Percentiles rank a stretch among this genome's conserved stretches.
Evolutionary conservation across 2,888 invertebrate species (phyloP).

Genomic region (Oscheius sp.): DNA sequence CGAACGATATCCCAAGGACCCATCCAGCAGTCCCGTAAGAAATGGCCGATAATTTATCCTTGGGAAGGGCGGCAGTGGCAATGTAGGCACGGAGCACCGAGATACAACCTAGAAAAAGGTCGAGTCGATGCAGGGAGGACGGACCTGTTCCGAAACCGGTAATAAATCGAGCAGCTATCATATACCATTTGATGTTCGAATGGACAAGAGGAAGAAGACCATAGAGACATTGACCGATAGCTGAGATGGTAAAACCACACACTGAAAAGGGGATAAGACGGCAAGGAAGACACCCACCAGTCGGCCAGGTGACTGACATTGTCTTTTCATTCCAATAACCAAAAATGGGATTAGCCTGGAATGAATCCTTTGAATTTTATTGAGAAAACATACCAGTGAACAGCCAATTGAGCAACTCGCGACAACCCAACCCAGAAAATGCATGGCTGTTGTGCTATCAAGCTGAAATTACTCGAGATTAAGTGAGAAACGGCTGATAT

Average conservation of each 20-base stretch:
- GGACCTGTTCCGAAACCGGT: conserved; percentile 53
- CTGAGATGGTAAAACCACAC: no score
- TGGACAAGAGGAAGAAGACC: conserved; percentile 43
- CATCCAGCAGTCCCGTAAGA: conserved; percentile 53
- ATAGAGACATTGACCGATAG: conserved; percentile 44
- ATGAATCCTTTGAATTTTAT: neutral
- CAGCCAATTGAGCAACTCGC: conserved; percentile 50
- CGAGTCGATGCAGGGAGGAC: neutral
- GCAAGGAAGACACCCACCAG: conserved; percentile 41
- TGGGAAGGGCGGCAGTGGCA: conserved; percentile 49
- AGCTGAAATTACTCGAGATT: conserved; percentile 30
- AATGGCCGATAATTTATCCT: conserved; percentile 52
- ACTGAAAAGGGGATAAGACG: no score
- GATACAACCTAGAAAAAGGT: conserved; percentile 36
- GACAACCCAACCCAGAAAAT: conserved; percentile 55
- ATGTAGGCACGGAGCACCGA: conserved; percentile 52
- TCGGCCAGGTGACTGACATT: conserved; percentile 27
- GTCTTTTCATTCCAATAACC: conserved; percentile 51
- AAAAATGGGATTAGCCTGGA: conserved; percentile 47
- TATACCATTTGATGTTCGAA: conserved; percentile 44
- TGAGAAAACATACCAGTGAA: conserved; percentile 40
- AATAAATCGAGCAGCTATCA: conserved; percentile 47
- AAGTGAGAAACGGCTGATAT: no score
- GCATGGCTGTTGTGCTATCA: conserved; percentile 42
- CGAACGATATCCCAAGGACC: conserved; percentile 54